Base-by-base conservation (phyloP, 2,888 invertebrate genomes). In the Drosophila imparisetae region DNA sequence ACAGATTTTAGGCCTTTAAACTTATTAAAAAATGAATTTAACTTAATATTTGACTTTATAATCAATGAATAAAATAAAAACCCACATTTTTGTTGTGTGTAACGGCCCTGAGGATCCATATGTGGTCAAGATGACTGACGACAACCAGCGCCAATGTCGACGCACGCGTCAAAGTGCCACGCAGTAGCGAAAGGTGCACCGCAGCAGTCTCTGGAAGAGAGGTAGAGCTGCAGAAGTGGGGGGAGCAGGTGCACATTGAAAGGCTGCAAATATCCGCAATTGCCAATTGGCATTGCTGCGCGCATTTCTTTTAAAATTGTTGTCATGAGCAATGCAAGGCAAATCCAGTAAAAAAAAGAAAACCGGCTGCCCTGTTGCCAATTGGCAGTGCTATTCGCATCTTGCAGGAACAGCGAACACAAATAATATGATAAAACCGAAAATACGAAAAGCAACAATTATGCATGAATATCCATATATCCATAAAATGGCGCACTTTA, bases 241-340 rank as follows among this genome's bases (percentile, higher is more conserved):
- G 5, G 8, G 55, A n/a, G 38, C 0, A 27, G 27, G n/a, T 48
- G 5, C 18, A 27, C 50, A 30, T 36, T 24, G 59, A 24, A 53
- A 24, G 34, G 45, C 18, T 27, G 49, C 78, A 74, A 72, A 81
- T 73, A 84, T 75, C 84, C 86, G 81, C 82, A 78, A 80, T 80
- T 74, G 72, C 72, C 80, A 84, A 78, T 80, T 86, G 81, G 72
- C 80, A 86, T 83, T 84, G 74, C 82, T 71, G 63, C 67, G 85
- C 72, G 72, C 80, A 82, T 85, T 85, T 87, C 78, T 77, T 71
- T 83, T 75, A 82, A 82, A 85, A 85, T 79, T 85, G 85, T 82
- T 80, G 85, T 70, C 78, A 30, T 65, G 59, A 53, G 76, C 74
- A 70, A 64, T 69, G 34, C 63, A 69, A 50, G 36, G 13, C 29